Conservation (phyloP, 2,888 invertebrate genomes). For the Odiellus spinosus region DNA sequence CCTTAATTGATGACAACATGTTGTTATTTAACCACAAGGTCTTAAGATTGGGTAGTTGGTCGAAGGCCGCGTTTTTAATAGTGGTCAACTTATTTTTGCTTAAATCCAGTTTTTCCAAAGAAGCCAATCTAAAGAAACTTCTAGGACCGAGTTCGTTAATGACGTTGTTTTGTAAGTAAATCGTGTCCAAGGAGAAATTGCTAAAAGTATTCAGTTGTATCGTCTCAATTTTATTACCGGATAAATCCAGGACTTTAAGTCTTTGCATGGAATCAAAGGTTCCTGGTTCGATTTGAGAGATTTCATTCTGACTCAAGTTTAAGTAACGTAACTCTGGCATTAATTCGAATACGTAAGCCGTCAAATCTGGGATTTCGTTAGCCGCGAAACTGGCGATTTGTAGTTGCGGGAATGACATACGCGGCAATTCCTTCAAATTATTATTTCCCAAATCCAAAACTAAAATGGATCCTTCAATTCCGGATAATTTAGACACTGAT, state of each 20-base stretch:
- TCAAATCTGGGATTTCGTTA: constrained; percentile 23
- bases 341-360: constrained; percentile 20
- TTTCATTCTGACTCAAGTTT: constrained; percentile 63
- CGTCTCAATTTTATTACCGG: constrained; percentile 32
- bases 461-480: constrained; percentile 58
- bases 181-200: constrained; percentile 18
- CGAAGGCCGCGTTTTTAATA: constrained; percentile 17
- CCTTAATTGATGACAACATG: constrained; percentile 39
- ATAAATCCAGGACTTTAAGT: constrained; percentile 13
- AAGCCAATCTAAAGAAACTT: constrained; percentile 12
- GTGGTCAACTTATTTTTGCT: constrained; percentile 19
- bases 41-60: constrained; percentile 13
- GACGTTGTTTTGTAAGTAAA: constrained; percentile 20
- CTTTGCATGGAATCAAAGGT: constrained; percentile 10
- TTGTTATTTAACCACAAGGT: constrained; percentile 43
- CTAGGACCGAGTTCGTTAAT: constrained; percentile 10
- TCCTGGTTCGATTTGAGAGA: constrained; percentile 36
- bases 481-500: constrained; percentile 51
- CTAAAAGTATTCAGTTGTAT: constrained; percentile 34
- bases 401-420: constrained; percentile 20
- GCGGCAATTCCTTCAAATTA: constrained; percentile 16
- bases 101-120: constrained; percentile 23
- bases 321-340: constrained; percentile 41
- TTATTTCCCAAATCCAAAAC: constrained; percentile 53
- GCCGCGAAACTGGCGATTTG: constrained; percentile 19